Conservation (phyloP, 2,797 vertebrate genomes). For the Rhyacichthys aspro region DNA sequence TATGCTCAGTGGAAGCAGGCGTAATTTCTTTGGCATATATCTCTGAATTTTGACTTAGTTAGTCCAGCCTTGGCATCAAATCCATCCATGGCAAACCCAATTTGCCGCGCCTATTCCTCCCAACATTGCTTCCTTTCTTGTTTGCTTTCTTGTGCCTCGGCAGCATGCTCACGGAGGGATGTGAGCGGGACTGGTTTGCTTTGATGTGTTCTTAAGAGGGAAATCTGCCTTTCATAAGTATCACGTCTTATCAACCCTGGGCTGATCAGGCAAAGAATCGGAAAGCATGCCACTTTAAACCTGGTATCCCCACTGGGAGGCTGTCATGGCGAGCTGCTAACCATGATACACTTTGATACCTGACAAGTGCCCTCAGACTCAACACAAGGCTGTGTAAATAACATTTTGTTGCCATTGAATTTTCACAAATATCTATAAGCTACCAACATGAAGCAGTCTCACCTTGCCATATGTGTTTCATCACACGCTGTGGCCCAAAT, state of each 20-base stretch:
- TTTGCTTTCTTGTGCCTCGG: constrained; percentile 54
- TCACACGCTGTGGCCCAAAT: not conserved
- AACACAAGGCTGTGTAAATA: constrained; percentile 10
- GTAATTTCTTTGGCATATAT: constrained; percentile 79
- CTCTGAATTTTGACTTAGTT: constrained; percentile 67
- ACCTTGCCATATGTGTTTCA: not conserved
- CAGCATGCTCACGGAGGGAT: constrained; percentile 41
- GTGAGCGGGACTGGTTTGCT: constrained; percentile 47
- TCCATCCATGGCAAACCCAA: constrained; percentile 66
- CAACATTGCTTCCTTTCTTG: constrained; percentile 53
- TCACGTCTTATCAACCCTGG: constrained; percentile 42
- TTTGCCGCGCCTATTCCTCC: constrained; percentile 58
- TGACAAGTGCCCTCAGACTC: constrained; percentile 27
- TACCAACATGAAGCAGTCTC: not conserved
- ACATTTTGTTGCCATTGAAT: constrained; percentile 14
- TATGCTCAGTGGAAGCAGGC: constrained; percentile 66
- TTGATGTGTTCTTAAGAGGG: constrained; percentile 76
- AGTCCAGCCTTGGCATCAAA: constrained; percentile 65
- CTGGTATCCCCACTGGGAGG: constrained; percentile 43
- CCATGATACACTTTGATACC: constrained; percentile 38
- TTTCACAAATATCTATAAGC: not conserved
- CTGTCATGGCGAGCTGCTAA: constrained; percentile 33
- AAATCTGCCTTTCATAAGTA: constrained; percentile 72
- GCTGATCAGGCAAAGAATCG: constrained; percentile 65
- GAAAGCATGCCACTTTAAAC: constrained; percentile 60